Base-by-base conservation (phyloP, 2,113 vertebrate genomes). In the Archocentrus centrarchus region DNA sequence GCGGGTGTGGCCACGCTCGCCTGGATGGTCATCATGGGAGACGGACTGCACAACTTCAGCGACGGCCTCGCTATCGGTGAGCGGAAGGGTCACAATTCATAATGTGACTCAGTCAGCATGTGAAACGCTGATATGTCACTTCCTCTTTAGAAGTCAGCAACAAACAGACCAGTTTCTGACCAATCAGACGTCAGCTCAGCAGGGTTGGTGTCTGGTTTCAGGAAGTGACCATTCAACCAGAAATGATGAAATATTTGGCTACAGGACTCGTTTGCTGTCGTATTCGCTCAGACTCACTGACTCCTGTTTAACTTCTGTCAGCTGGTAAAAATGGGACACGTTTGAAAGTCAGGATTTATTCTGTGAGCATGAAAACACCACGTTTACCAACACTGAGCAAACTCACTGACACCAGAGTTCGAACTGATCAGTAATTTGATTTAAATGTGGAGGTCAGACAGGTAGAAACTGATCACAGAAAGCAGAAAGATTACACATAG, bases 1-100 rank as follows among this genome's bases (percentile, higher is more conserved):
- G 98, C 97, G 0, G 98, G 98, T 11, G 96, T 99, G 27, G 98
- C 98, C 63, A 97, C 98, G 0, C 92, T 99, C 64, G 98, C 98
- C 0, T 99, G 98, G 98, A 99, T 99, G 98, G 98, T 99, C 92
- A 97, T 99, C 84, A 99, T 99, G 98, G 98, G 98, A 2, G 98
- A 99, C 5, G 98, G 98, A 0, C 94, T 99, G 5, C 98, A 99
- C 94, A 99, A 99, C 91, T 99, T 99, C 79, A 99, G 98, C 3
- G 98, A 99, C 59, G 98, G 98, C 60, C 94, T 99, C 3, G 98
- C 98, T 0, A 99, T 99, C 44, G 98, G 94, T 95, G 83, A 86
- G 91, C 6, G 1, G 6, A 37, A 53, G 17, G 20, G 17, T 32
- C 66, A n/a, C 6, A 20, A 13, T 7, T 7, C 32, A 35, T 35